A percentile compares a stretch with the other conserved stretches of the same genome.
These are phyloP conservation scores for Pseudanteris insignis DNA, from an alignment of 2,888 invertebrate species.

Conservation along the genomic window DNA sequence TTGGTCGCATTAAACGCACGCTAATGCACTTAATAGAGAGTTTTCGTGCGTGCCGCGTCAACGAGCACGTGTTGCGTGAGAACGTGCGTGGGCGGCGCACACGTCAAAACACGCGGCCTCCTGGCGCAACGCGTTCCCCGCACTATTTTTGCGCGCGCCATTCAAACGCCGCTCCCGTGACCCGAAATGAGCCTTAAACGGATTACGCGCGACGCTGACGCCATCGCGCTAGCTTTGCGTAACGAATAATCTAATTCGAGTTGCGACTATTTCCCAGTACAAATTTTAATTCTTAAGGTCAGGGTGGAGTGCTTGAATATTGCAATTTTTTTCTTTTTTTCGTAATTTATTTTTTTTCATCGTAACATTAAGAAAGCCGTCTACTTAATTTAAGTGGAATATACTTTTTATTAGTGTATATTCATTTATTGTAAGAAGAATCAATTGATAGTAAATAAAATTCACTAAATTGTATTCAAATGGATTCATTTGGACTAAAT, in stretches of 20 bases:
- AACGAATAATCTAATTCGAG: slow-evolving; percentile 24
- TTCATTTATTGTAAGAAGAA: too few relatives aligned
- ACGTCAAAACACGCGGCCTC: slow-evolving; percentile 60
- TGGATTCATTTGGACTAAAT: too few relatives aligned
- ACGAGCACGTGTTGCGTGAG: slow-evolving; percentile 52
- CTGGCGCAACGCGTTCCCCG: slow-evolving; percentile 33
- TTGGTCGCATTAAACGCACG: slow-evolving; percentile 55
- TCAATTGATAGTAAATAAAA: too few relatives aligned
- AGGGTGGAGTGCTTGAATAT: too few relatives aligned
- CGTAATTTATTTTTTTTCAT: too few relatives aligned
- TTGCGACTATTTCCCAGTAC: too few relatives aligned
- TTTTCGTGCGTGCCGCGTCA: slow-evolving; percentile 55
- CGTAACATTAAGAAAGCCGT: too few relatives aligned
- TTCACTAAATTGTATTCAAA: too few relatives aligned
- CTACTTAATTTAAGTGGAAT: too few relatives aligned
- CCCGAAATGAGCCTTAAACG: slow-evolving; percentile 24
- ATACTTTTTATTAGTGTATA: too few relatives aligned
- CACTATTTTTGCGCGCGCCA: slow-evolving; percentile 31
- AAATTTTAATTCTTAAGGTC: too few relatives aligned
- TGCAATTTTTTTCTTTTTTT: too few relatives aligned
- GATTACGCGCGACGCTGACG: slow-evolving; percentile 16
- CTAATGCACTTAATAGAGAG: slow-evolving; percentile 64
- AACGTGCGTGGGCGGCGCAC: slow-evolving; percentile 57
- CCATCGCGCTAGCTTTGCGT: slow-evolving; percentile 9
- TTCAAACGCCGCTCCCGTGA: slow-evolving; percentile 26